These are phyloP conservation scores for Urophycis tenuis DNA, from an alignment of 2,797 vertebrate species.

Conservation along the genomic window DNA sequence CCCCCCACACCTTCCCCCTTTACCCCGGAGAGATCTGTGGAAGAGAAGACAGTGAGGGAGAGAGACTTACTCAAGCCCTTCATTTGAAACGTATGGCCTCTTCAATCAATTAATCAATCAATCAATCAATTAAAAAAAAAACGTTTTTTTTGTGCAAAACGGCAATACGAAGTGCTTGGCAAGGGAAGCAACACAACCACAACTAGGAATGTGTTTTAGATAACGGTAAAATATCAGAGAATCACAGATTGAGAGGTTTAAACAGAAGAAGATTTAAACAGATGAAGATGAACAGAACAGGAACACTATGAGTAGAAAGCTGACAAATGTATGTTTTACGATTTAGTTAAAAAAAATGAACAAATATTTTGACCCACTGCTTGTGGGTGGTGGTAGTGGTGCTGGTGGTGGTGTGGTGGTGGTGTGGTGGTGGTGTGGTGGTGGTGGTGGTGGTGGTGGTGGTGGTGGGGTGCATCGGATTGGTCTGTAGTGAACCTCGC, in stretches of 20 bases:
- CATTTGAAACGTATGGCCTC: constrained; percentile 23
- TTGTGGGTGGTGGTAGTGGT: neutral
- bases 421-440: neutral
- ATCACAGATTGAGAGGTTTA: no score
- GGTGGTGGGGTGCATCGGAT: neutral
- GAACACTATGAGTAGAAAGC: no score
- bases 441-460: neutral
- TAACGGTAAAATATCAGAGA: no score
- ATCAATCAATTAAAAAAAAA: neutral
- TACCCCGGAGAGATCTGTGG: constrained; percentile 38
- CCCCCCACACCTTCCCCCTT: constrained; percentile 9
- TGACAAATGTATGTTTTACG: no score
- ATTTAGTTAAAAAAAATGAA: no score
- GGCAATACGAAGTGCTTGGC: no score
- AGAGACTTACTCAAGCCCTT: constrained; percentile 8
- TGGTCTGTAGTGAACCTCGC: neutral
- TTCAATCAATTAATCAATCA: neutral
- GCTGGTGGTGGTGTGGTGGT: neutral
- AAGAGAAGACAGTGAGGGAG: constrained; percentile 25
- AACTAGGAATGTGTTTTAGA: no score
- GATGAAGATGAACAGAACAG: no score
- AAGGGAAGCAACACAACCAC: no score
- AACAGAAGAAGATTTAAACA: no score
- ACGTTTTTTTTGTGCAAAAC: no score
- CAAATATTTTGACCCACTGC: no score